Base-by-base conservation (phyloP, 2,113 vertebrate genomes). In the Numida meleagris region DNA sequence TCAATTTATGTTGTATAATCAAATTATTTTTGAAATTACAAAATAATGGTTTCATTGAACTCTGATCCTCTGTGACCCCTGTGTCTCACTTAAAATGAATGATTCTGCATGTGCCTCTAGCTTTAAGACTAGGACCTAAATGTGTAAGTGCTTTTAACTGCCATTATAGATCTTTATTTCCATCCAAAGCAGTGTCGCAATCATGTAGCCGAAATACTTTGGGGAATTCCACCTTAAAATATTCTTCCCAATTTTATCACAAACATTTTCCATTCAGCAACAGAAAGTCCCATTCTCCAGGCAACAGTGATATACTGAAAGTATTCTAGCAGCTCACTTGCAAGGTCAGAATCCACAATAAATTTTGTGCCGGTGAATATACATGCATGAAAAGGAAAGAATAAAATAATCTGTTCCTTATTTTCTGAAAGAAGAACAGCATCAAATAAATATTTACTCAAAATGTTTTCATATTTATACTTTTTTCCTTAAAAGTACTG, bases 361-460 rank as follows among this genome's bases (percentile, higher is more conserved):
- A 55, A 63, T 43, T 53, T 62, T 45, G 27, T 75, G 45, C 9
- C 57, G 70, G 23, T 42, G 59, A 57, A 10, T 34, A 21, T 17
- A 15, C 8, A 34, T 16, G 23, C 25, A 15, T n/a, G n/a, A 73
- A 85, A 62, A 82, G 2, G 7, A 14, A 85, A 80, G 36, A 29
- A 72, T 31, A 4, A 53, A 86, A 70, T 23, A 86, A 86, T n/a
- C 34, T 77, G 58, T 0, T 58, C 71, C 73, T 67, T 34, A 68
- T 82, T 93, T 89, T 80, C 76, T 77, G n/a, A 88, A 88, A 81
- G 50, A 7, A 83, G 71, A 86, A 74, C 67, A 12, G 4, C 38
- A 46, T n/a, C 31, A 66, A 45, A 68, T n/a, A 9, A 57, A 18
- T 91, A 72, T 68, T 89, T 85, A 46, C n/a, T 53, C 10, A 10